Evolutionary conservation across 2,888 invertebrate species (phyloP), one percentile per base, ranked within the genome.

Genomic region (Coleophora deauratella): DNA sequence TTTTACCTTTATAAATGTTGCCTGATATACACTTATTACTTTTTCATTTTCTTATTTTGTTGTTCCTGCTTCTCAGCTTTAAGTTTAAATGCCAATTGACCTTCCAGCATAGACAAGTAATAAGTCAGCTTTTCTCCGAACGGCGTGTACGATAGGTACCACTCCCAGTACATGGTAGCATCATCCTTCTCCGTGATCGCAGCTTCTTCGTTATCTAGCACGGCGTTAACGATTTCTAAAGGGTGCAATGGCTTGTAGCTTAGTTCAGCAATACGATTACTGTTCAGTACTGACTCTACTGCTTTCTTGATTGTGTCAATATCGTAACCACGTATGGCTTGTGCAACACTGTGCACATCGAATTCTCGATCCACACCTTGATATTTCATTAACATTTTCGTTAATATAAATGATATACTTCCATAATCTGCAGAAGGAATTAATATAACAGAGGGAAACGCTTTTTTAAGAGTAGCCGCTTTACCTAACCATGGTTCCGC

Each of bases 401-500:
- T 76, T 61, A 90, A 84, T 50, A 86, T 81, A 41, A 81, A 70
- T 21, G 87, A 88, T 37, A 89, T 66, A 37, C 88, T 89, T 8
- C 86, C 88, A 53, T 90, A 90, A 56, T 91, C 91, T 2, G 87
- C 78, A 35, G 78, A 66, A 1, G 88, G 88, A 43, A 88, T 66
- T 49, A 87, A 63, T 50, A 89, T 86, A 28, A 88, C 78, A 39
- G 86, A 87, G 43, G 90, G 87, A 62, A 89, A 90, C 1, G 80
- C 70, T 68, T 89, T 91, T 38, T 72, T 69, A 72, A 91, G 70
- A 35, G 62, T 63, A 1, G 50, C 50, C 13, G 51, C 54, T 54
- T 76, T 82, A 1, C 87, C 87, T 21, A 89, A 72, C 90, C 91
- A 92, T 0, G 95, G 94, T 53, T 89, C 86, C 1, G 86, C 65